phyloP scores from a whole-genome alignment of 2,888 invertebrate genomes.

The Oxyteleia sp. region DNA sequence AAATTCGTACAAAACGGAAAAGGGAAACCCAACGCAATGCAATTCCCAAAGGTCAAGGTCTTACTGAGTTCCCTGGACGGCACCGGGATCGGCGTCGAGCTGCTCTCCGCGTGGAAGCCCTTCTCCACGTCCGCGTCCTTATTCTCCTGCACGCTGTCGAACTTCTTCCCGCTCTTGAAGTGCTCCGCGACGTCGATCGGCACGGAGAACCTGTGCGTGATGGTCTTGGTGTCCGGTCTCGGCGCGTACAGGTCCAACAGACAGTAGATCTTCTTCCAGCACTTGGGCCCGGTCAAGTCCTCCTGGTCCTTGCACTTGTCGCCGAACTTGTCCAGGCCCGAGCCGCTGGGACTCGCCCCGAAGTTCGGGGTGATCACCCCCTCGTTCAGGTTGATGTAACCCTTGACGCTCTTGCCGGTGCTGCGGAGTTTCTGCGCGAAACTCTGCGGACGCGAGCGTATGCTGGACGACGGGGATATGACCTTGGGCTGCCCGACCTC shows the following conservation, averaged over 20 bases:
- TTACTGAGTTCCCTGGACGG: conserved; percentile 85
- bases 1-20: no score
- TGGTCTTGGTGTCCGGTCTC: conserved; percentile 97
- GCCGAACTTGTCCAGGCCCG: conserved; percentile 89
- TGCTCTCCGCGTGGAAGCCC: conserved; percentile 87
- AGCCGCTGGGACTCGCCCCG: conserved; percentile 90
- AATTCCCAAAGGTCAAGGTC: no score
- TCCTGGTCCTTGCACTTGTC: conserved; percentile 88
- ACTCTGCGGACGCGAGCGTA: conserved; percentile 92
- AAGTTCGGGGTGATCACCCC: conserved; percentile 92
- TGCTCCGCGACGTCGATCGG: conserved; percentile 92
- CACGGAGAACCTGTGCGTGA: conserved; percentile 93
- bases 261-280: conserved; percentile 98
- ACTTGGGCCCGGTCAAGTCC: conserved; percentile 90
- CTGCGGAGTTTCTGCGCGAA: conserved; percentile 96
- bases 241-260: conserved; percentile 97
- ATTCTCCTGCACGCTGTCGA: conserved; percentile 89
- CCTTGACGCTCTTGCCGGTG: conserved; percentile 95
- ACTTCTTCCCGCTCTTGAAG: conserved; percentile 90
- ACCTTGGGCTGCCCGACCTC: conserved; percentile 84
- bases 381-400: conserved; percentile 94
- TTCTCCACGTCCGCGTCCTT: conserved; percentile 90
- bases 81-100: conserved; percentile 86
- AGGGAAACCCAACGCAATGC: no score
- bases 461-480: conserved; percentile 89